Conservation (phyloP, 1,140 invertebrate species). For the Anagrus nilaparvatae region DNA sequence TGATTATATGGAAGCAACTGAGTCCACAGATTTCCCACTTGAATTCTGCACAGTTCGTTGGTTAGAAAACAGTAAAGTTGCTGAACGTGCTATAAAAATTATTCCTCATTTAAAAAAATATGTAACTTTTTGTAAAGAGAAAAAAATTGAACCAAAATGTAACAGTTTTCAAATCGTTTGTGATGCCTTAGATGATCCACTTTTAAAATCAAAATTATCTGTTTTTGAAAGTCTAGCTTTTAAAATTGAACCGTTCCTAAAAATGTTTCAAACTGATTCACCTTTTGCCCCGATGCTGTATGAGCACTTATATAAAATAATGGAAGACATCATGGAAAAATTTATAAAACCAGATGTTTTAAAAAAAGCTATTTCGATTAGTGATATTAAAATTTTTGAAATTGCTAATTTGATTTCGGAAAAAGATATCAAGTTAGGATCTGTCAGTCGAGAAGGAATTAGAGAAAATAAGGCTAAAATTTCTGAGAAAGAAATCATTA, state of each 20-base stretch:
- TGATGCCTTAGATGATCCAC: constrained; percentile 12
- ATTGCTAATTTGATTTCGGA: constrained; percentile 9
- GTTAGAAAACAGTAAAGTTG: constrained; percentile 20
- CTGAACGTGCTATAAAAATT: constrained; percentile 15
- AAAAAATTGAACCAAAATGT: constrained; percentile 13
- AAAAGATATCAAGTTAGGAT: constrained; percentile 10
- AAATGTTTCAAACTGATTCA: constrained; percentile 15
- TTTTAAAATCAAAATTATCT: constrained; percentile 15
- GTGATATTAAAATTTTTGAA: constrained; percentile 11
- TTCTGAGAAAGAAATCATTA: neutral
- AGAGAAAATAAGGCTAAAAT: constrained; percentile 2
- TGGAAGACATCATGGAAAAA: constrained; percentile 6
- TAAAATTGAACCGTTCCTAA: constrained; percentile 18
- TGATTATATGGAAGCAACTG: constrained; percentile 12
- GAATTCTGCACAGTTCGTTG: constrained; percentile 22
- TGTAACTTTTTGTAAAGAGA: too few species aligned
- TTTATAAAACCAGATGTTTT: constrained; percentile 12
- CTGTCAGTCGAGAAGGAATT: constrained; percentile 1
- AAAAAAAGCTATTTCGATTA: neutral
- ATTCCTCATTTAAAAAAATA: constrained; percentile 13
- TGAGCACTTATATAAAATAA: constrained; percentile 7
- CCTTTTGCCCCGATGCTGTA: constrained; percentile 16
- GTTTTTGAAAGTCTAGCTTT: constrained; percentile 14
- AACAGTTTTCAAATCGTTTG: constrained; percentile 14
- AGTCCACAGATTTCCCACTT: constrained; percentile 17